These are phyloP conservation scores for Brachynemurus nebulosus DNA, from an alignment of 2,888 invertebrate genomes.

Conservation along the genomic window DNA sequence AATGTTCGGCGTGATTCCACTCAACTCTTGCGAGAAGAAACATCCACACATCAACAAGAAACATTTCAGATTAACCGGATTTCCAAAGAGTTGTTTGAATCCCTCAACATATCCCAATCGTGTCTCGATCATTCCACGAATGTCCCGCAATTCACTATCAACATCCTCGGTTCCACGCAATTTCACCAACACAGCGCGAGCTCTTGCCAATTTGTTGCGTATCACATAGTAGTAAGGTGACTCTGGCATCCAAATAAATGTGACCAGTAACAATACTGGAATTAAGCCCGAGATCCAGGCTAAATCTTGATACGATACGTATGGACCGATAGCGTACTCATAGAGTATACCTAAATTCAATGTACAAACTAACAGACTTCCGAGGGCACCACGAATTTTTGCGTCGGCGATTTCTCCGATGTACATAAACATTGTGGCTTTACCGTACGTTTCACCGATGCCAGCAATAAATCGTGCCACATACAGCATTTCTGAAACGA, in stretches of 20 bases:
- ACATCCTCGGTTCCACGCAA: slow-evolving; percentile 4
- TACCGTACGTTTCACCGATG: slow-evolving; percentile 9
- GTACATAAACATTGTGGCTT: slow-evolving; percentile 9
- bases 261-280: slow-evolving; percentile 4
- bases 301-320: slow-evolving; percentile 2
- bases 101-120: background rate
- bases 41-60: slow-evolving; percentile 3
- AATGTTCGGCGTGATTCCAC: slow-evolving; percentile 10
- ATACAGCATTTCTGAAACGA: slow-evolving; percentile 6
- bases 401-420: slow-evolving; percentile 9
- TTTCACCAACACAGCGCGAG: background rate
- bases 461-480: slow-evolving; percentile 7
- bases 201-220: background rate
- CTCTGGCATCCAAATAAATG: slow-evolving; percentile 8
- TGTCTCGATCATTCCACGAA: slow-evolving; percentile 3
- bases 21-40: slow-evolving; percentile 7
- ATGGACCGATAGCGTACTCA: slow-evolving; percentile 7
- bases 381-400: slow-evolving; percentile 7
- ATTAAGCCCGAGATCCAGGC: slow-evolving; percentile 5
- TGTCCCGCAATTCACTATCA: slow-evolving; percentile 4
- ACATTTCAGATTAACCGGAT: background rate
- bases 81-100: slow-evolving; percentile 2
- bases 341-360: slow-evolving; percentile 9
- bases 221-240: slow-evolving; percentile 7
- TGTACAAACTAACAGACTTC: slow-evolving; percentile 5